phyloP scores from a whole-genome alignment of 1,140 invertebrate species.

The Heterodera carotae region DNA sequence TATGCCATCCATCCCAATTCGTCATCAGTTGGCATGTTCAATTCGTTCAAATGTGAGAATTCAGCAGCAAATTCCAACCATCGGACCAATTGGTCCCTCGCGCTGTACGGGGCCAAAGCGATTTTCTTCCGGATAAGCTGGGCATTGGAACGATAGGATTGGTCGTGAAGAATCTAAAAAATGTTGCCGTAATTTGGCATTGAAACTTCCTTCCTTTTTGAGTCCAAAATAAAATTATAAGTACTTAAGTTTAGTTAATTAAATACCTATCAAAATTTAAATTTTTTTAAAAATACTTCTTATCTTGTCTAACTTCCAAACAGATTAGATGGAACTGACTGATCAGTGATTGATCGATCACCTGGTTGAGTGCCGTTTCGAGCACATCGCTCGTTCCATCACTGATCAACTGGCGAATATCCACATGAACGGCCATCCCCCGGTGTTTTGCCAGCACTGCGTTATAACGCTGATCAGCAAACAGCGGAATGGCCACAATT shows the following conservation, averaged over 20 bases:
- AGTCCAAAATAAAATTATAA: background rate
- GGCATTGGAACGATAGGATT: conserved; percentile 12
- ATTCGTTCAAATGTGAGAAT: conserved; percentile 26
- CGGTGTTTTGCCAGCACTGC: conserved; percentile 53
- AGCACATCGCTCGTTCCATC: conserved; percentile 24
- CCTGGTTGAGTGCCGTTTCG: background rate
- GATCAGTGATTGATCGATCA: background rate
- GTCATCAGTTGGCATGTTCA: conserved; percentile 27
- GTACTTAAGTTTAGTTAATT: too few species aligned
- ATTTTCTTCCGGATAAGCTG: conserved; percentile 25
- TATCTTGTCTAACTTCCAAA: too few species aligned
- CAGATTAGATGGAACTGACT: too few species aligned
- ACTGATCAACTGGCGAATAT: conserved; percentile 46
- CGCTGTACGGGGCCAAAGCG: conserved; percentile 10
- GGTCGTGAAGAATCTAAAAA: conserved; percentile 12
- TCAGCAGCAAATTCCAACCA: conserved; percentile 39
- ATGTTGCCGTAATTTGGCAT: too few species aligned
- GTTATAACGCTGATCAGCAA: conserved; percentile 72
- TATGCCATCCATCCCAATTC: conserved; percentile 27
- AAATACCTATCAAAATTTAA: too few species aligned
- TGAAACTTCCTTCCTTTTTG: background rate
- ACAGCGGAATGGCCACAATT: conserved; percentile 72
- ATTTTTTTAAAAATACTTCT: too few species aligned
- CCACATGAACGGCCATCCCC: conserved; percentile 55
- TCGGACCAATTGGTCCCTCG: conserved; percentile 30